Evolutionary conservation across 2,888 invertebrate genomes (phyloP).

Genomic region (Leptopilina syphax): DNA sequence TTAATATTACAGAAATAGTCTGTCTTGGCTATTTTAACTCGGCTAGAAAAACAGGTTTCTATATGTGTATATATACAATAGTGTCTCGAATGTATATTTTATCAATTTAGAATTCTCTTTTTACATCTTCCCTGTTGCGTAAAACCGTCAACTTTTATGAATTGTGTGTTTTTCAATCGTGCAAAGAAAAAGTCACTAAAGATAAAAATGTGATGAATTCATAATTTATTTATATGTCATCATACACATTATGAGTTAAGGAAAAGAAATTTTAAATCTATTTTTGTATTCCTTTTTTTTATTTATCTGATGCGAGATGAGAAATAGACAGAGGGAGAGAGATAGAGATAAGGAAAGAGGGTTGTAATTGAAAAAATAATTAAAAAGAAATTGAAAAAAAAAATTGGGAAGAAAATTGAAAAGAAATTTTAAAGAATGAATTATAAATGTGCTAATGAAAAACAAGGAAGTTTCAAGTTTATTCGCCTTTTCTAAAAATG

Average conservation of each 20-base stretch:
- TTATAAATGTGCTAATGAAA: neutral
- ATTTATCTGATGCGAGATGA: neutral
- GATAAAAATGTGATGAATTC: neutral
- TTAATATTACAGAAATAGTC: constrained; percentile 1
- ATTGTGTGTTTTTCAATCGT: constrained; percentile 9
- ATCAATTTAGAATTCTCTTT: constrained; percentile 14
- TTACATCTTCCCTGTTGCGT: constrained; percentile 2
- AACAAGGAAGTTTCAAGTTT: constrained; percentile 7
- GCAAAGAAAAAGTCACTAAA: constrained; percentile 18
- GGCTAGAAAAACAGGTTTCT: constrained; percentile 38
- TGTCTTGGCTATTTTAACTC: constrained; percentile 20
- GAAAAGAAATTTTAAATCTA: neutral
- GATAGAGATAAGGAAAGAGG: no score
- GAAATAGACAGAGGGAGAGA: neutral
- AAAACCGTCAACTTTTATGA: constrained; percentile 9
- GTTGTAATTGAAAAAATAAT: no score
- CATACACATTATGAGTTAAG: neutral
- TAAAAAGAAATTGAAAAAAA: neutral
- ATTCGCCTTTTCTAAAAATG: constrained; percentile 34
- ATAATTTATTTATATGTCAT: neutral
- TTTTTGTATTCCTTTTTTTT: neutral
- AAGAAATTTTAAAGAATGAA: neutral
- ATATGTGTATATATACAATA: no score
- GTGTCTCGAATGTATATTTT: neutral
- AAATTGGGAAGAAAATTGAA: no score